Percentiles rank a stretch among this genome's conserved stretches.
phyloP scores from a whole-genome alignment of 1,140 invertebrate genomes.

The Drosophila asahinai region DNA sequence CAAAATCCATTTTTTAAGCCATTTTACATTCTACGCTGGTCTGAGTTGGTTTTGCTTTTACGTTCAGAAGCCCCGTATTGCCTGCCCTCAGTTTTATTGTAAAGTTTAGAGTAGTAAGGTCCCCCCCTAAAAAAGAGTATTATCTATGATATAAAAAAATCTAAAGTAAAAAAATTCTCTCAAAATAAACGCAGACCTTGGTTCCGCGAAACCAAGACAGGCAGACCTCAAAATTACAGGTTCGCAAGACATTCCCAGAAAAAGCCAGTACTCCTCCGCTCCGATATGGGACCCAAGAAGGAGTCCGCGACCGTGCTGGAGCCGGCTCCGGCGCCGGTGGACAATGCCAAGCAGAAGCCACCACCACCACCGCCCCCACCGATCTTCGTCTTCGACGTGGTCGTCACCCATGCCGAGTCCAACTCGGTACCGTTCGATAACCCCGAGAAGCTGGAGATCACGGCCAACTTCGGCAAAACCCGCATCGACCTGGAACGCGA shows the following conservation, averaged over 20 bases:
- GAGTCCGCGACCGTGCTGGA: background rate
- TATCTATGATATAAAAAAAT: conserved; percentile 19
- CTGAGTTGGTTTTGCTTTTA: conserved; percentile 28
- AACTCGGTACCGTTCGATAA: background rate
- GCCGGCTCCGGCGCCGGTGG: background rate
- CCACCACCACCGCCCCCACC: background rate
- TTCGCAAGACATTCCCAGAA: background rate
- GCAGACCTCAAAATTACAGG: conserved; percentile 16
- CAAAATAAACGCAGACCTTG: background rate
- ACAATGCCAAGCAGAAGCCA: background rate
- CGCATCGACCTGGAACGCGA: conserved; percentile 26
- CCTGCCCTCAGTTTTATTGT: conserved; percentile 27
- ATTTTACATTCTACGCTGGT: conserved; percentile 5
- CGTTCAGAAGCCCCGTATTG: conserved; percentile 6
- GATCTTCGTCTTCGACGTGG: conserved; percentile 53
- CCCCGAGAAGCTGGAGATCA: conserved; percentile 6
- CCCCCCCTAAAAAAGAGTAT: background rate
- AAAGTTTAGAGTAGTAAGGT: conserved; percentile 34
- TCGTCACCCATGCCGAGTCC: conserved; percentile 35
- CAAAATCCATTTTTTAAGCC: background rate
- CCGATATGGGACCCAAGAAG: conserved; percentile 9
- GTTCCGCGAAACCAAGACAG: conserved; percentile 6
- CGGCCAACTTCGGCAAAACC: conserved; percentile 28
- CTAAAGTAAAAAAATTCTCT: conserved; percentile 36
- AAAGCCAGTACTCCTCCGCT: too few species aligned